Evolutionary conservation across 64 coral and sea anemone species (phyloP).

Genomic region (Stylophora pistillata): DNA sequence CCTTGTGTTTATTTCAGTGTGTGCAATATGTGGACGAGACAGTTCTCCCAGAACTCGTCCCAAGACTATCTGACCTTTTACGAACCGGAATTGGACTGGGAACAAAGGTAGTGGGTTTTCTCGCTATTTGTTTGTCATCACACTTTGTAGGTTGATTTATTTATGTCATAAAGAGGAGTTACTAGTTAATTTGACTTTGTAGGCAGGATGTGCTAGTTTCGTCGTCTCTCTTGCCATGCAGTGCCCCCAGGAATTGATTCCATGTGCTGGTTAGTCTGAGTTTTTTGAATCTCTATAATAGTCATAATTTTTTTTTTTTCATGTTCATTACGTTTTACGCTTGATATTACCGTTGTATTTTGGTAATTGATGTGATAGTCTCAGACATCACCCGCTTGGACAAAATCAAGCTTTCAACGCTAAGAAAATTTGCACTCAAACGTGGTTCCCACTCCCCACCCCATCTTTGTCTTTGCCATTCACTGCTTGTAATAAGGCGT

Average conservation of each 20-base stretch:
- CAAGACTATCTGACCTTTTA: constrained; percentile 82
- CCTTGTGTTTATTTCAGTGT: constrained; percentile 51
- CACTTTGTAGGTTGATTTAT: background rate
- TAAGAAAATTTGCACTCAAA: too few species aligned
- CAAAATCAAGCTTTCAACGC: too few species aligned
- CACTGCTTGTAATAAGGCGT: too few species aligned
- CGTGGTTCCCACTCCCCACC: too few species aligned
- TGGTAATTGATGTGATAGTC: too few species aligned
- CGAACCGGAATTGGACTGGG: constrained; percentile 89
- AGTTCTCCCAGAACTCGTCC: constrained; percentile 81
- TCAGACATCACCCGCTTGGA: too few species aligned
- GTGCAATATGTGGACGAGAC: constrained; percentile 86
- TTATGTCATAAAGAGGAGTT: background rate
- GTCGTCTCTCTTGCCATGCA: constrained; percentile 87
- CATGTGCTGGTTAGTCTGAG: constrained; percentile 67
- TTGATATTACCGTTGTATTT: too few species aligned
- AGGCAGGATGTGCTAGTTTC: constrained; percentile 89
- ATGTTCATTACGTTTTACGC: too few species aligned
- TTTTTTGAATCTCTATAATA: too few species aligned
- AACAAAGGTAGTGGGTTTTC: constrained; percentile 72
- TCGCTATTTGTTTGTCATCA: background rate
- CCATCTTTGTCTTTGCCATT: too few species aligned
- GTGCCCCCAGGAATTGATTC: constrained; percentile 76
- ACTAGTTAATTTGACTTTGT: background rate
- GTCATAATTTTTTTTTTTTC: too few species aligned